Base-by-base conservation (phyloP, 2,888 invertebrate species). In the Rhimphoctona megacephalus region DNA sequence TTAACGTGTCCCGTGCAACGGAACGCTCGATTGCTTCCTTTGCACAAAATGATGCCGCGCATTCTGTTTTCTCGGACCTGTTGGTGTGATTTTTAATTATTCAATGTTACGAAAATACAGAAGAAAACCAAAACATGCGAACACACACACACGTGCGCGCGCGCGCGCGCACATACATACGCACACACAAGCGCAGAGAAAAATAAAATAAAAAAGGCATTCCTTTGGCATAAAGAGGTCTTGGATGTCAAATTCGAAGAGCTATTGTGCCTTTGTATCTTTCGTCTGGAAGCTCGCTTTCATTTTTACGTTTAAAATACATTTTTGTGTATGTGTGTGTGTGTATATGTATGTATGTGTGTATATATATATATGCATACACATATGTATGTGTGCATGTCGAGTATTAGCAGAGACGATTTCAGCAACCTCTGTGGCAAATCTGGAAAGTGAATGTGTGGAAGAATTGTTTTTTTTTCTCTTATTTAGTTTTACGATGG, bases 71-170 rank as follows among this genome's bases (percentile, higher is more conserved):
- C 91, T 89, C 89, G 89, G 90, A 91, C 89, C 91, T 91, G 91
- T 92, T 91, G 92, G 89, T 92, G 92, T 92, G 91, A 92, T 92
- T 93, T 92, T 91, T 92, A 92, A 92, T 92, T 93, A 91, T 92
- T 92, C 92, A n/a, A 90, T 92, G 91, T 92, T 91, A 91, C 87
- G 90, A 90, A 91, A 91, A 84, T 81, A 66, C 74, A 88, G 83
- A 80, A 87, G 87, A 90, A 91, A 85, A 83, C 39, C 4, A 39
- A 69, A 66, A 82, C 14, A 14, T 82, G 46, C 25, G 77, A 66
- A 70, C 11, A 22, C 54, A 22, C 54, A 77, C 54, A 22, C 57
- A 22, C 57, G 9, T 8, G 25, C 25, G 9, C 25, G 0, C 22
- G 9, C 57, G 7, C 9, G 25, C 22, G 25, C 22, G 3, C 57